Evolutionary conservation across 2,797 vertebrate species (phyloP), one percentile per base, ranked within the genome.

Genomic region (Cynopterus sphinx): DNA sequence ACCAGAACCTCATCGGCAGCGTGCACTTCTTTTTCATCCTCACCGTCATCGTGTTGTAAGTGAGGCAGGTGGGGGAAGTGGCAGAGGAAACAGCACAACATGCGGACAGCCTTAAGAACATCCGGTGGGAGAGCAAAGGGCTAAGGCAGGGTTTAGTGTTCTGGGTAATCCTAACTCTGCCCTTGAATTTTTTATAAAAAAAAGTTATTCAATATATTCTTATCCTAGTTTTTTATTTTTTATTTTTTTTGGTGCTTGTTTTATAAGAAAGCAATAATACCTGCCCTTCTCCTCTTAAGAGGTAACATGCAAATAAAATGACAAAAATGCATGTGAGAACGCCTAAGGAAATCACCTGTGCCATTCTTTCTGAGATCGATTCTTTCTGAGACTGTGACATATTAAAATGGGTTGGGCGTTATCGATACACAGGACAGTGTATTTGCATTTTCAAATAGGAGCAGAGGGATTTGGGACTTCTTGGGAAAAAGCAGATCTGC

Each of bases 11-110:
- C 96, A 98, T 99, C 65, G 97, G 97, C 68, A 99, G 98, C 28
- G 99, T 98, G 97, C 98, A 99, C 90, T 99, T 99, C 98, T 99
- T 99, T 98, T 99, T 99, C 98, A 96, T 99, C 46, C 97, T 99
- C 91, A 99, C 99, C 0, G 41, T 98, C 92, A 91, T 99, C 83
- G 96, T 99, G 87, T 67, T 99, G 99, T 99, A 98, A 99, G 99
- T 98, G 36, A 28, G 92, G 79, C 0, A 9, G 53, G 39, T 11
- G 6, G 3, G 84, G 55, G 49, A 13, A 11, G 5, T 19, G 5
- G 39, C n/a, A 8, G 9, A 41, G 16, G 4, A 59, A 39, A 17
- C 15, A 22, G 6, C 46, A 3, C 0, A 1, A 21, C 36, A 6
- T 2, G 19, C 2, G 7, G 33, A 0, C 0, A 31, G 68, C 31